Conservation (phyloP, 2,888 invertebrate genomes). For the Agonopterix subpropinquella region DNA sequence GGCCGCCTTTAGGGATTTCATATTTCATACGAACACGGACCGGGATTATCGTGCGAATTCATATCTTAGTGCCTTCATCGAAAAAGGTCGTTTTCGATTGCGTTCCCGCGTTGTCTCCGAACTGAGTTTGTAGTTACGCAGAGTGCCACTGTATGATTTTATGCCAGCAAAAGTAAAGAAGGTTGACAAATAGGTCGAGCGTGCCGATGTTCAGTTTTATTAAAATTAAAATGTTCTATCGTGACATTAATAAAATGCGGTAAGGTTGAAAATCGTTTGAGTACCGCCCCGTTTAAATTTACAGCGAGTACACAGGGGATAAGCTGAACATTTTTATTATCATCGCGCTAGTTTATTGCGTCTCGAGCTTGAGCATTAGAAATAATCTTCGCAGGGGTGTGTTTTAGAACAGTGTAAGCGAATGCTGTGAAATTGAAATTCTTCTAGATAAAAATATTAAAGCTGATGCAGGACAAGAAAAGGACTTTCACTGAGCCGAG, state of each 20-base stretch:
- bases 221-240: constrained; percentile 71
- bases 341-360: constrained; percentile 66
- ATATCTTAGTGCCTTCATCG: constrained; percentile 62
- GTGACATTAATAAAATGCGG: constrained; percentile 62
- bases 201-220: constrained; percentile 73
- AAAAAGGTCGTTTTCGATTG: constrained; percentile 58
- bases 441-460: constrained; percentile 26
- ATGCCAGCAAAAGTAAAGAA: constrained; percentile 72
- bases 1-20: constrained; percentile 53
- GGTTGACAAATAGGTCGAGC: constrained; percentile 74
- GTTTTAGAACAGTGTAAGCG: constrained; percentile 36
- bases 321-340: constrained; percentile 69
- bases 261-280: constrained; percentile 55
- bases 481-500: constrained; percentile 6
- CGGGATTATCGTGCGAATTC: constrained; percentile 61
- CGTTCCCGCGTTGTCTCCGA: constrained; percentile 23
- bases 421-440: constrained; percentile 26
- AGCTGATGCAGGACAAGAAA: constrained; percentile 2
- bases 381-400: constrained; percentile 57
- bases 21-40: constrained; percentile 54
- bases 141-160: constrained; percentile 67
- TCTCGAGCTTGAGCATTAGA: constrained; percentile 61
- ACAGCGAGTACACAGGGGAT: constrained; percentile 58
- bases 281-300: constrained; percentile 43
- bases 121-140: constrained; percentile 49